Base-by-base conservation (phyloP, 2,113 vertebrate species). In the Dryoscopus gambensis region DNA sequence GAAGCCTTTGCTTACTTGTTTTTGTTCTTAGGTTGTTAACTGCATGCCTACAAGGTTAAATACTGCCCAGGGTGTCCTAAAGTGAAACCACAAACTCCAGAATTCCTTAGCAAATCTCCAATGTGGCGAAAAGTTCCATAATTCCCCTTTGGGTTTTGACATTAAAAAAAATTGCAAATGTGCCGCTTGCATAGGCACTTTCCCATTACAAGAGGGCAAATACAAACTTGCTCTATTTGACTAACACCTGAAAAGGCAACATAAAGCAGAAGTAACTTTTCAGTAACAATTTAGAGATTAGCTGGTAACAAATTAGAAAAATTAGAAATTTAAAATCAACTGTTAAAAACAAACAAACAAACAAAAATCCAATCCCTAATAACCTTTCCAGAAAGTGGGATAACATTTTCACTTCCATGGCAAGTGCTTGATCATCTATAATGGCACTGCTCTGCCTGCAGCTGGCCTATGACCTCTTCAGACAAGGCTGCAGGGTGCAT, bases 401-500 rank as follows among this genome's bases (percentile, higher is more conserved):
- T 37, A 67, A 23, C 69, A 42, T 39, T 62, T 84, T n/a, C 60
- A 35, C 23, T 16, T 37, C 30, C 18, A 2, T 10, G 39, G 18
- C 31, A 62, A 15, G 14, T 30, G 46, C 47, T 87, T 59, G 59
- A 11, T 33, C 1, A 1, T 31, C 67, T 21, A 25, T 8, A 47
- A 25, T 4, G 33, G n/a, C 55, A 53, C 21, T 0, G 5, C 53
- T 74, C 19, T 63, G 37, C 62, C 79, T 20, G 56, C 44, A 37
- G 35, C 39, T 49, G 23, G 14, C 7, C 5, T 28, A 2, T 21
- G 35, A 19, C 33, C 23, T 74, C 23, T 68, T 71, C 0, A 0
- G 31, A 13, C 1, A 1, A 30, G 69, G 28, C 64, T 50, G 44
- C 55, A n/a, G 84, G 46, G 15, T 3, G 1, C 10, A 2, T 3